Base-by-base conservation (phyloP, 1,140 invertebrate species). In the Sycobia sp. region DNA sequence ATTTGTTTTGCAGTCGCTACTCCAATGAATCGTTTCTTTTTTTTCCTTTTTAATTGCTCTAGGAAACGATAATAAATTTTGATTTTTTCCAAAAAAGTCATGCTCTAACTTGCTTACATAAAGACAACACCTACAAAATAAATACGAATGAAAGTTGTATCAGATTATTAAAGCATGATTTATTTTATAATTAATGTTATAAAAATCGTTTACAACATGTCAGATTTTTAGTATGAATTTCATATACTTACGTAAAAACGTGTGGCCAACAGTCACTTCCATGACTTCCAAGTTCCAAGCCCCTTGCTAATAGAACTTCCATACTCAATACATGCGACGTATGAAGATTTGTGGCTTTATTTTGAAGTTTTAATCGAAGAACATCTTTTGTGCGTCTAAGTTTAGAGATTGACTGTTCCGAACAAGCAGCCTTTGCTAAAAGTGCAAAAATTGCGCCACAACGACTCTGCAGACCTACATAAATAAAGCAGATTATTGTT, bases 191-290 rank as follows among this genome's bases (percentile, higher is more conserved):
- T n/a, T n/a, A n/a, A n/a, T n/a, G n/a, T n/a, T n/a, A n/a, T n/a
- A n/a, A n/a, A n/a, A n/a, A n/a, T n/a, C n/a, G n/a, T n/a, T n/a
- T n/a, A n/a, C n/a, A n/a, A n/a, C n/a, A n/a, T n/a, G n/a, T n/a
- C n/a, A n/a, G n/a, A n/a, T n/a, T n/a, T n/a, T n/a, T n/a, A n/a
- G n/a, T n/a, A n/a, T n/a, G n/a, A n/a, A n/a, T n/a, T n/a, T n/a
- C n/a, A n/a, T n/a, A n/a, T n/a, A 20, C 71, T 74, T 88, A 95
- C 77, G 90, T 89, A 74, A 97, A 95, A 59, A 97, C 91, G 76
- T 96, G 93, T 34, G 90, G 89, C 95, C 95, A 97, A 73, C 94
- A 96, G 63, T 95, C 92, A 38, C 90, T 86, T 25, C 93, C 91
- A 73, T 96, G 94, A 63, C 92, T 94, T 4, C 92, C 94, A 29